Conservation (phyloP, 2,113 vertebrate species). For the Mus pahari region DNA sequence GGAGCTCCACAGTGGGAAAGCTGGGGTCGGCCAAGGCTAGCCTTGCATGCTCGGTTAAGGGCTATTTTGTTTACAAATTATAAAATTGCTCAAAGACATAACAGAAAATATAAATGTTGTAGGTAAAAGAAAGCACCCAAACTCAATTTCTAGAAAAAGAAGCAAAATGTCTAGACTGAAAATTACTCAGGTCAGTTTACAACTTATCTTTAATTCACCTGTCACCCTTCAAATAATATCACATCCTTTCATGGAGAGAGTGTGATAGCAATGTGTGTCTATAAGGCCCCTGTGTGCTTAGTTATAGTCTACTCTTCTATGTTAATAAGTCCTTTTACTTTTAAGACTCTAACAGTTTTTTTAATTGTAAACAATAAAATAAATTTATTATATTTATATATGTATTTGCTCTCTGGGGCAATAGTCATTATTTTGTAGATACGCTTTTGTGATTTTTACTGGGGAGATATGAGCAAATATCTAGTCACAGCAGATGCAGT, state of each 20-base stretch:
- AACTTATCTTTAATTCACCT: not conserved
- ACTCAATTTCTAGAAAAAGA: not conserved
- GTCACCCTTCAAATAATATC: not conserved
- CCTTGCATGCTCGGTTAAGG: not conserved
- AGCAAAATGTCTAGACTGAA: conserved; percentile 10
- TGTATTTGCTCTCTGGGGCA: not conserved
- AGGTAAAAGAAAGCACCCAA: not conserved
- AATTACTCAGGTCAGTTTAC: not conserved
- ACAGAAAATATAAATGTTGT: not conserved
- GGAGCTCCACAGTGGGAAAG: not conserved
- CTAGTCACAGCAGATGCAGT: no score
- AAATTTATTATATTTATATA: not conserved
- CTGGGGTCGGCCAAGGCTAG: no score
- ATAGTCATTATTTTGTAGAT: not conserved
- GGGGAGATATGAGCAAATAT: not conserved
- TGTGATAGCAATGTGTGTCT: not conserved
- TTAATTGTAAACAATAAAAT: conserved; percentile 4
- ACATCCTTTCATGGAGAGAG: fast-evolving
- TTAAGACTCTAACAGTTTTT: not conserved
- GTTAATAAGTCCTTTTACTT: not conserved
- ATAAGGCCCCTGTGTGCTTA: not conserved
- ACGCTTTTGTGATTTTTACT: not conserved
- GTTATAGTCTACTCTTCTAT: not conserved
- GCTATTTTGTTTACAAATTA: not conserved
- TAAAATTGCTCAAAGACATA: not conserved